Evolutionary conservation across 1,140 invertebrate species (phyloP).

Genomic region (Neodiprion virginianus): DNA sequence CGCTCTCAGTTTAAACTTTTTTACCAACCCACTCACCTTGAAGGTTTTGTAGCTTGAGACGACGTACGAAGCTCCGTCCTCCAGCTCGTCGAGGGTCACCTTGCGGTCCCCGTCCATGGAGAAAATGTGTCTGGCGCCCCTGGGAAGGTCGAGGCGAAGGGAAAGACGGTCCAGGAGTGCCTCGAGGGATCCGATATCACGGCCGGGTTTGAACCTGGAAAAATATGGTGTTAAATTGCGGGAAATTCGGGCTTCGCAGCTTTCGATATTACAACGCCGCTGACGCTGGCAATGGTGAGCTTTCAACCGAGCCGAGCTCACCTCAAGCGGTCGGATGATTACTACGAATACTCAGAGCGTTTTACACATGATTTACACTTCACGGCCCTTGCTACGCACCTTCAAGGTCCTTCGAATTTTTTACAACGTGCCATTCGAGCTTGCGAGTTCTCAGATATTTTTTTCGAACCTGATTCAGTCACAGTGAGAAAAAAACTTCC

Average conservation of each 20-base stretch:
- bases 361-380: no score
- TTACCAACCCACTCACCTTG: constrained; percentile 70
- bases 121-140: constrained; percentile 89
- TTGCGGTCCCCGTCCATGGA: constrained; percentile 88
- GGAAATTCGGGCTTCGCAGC: background rate
- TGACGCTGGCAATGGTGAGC: background rate
- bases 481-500: no score
- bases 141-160: constrained; percentile 79
- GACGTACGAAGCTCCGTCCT: constrained; percentile 90
- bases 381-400: no score
- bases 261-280: background rate
- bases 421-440: no score
- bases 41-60: constrained; percentile 92
- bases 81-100: constrained; percentile 82
- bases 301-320: background rate
- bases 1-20: background rate
- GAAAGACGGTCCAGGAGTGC: constrained; percentile 85
- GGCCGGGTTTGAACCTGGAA: constrained; percentile 77
- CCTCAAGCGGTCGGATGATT: background rate
- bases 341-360: no score
- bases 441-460: no score
- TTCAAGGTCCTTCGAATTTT: no score
- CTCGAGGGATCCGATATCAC: constrained; percentile 87
- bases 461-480: no score
- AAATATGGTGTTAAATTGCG: background rate